Percentiles rank a stretch among this genome's conserved stretches.
Evolutionary conservation across 2,797 vertebrate species (phyloP).

Genomic region (Micrastur ruficollis): DNA sequence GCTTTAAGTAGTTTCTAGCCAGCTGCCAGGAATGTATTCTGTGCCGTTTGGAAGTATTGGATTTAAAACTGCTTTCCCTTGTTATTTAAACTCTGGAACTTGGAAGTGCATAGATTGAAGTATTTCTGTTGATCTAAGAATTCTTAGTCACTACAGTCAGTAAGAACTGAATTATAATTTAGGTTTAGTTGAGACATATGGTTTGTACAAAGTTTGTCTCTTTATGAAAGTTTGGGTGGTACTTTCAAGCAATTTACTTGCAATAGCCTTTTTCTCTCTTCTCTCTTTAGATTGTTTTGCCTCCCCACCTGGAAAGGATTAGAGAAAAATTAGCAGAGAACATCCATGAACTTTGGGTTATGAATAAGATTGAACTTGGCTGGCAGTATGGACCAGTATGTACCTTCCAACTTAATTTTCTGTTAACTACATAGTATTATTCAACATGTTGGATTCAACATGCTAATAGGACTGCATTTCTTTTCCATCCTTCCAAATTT

Average conservation of each 20-base stretch:
- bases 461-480: neutral
- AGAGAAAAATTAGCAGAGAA: slow-evolving; percentile 95
- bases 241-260: neutral
- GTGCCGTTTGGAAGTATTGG: neutral
- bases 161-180: neutral
- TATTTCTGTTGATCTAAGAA: neutral
- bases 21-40: neutral
- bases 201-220: neutral
- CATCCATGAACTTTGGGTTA: slow-evolving; percentile 97
- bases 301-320: slow-evolving; percentile 90
- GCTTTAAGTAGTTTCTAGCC: neutral
- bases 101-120: neutral
- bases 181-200: neutral
- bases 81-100: neutral
- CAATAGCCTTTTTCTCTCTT: neutral
- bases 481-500: neutral
- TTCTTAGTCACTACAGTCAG: neutral
- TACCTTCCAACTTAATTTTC: slow-evolving; percentile 34
- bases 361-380: slow-evolving; percentile 96
- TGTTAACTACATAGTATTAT: neutral
- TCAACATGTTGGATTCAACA: neutral
- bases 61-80: neutral
- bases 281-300: slow-evolving; percentile 85
- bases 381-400: slow-evolving; percentile 92
- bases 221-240: neutral